Base-by-base conservation (phyloP, 2,888 invertebrate genomes). In the Leptinotarsa peninsularis region DNA sequence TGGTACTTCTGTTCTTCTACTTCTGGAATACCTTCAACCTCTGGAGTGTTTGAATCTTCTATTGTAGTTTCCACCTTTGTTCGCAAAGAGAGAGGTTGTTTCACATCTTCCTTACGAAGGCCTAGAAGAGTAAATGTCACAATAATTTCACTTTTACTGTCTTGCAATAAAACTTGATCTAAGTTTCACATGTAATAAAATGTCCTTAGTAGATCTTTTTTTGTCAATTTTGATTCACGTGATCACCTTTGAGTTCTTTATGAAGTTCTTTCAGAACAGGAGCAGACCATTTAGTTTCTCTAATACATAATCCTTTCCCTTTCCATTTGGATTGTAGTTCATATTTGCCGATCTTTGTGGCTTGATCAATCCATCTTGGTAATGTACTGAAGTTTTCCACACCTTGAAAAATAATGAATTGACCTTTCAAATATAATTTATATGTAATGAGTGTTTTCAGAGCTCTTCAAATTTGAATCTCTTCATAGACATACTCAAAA, bases 201-300 rank as follows among this genome's bases (percentile, higher is more conserved):
- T 43, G 43, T 43, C 43, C 13, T 13, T 0, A 43, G 10, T 10
- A 10, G 10, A 43, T 43, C 0, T 43, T 43, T 43, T 33, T 43
- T 43, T 43, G 13, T 4, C 52, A 52, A n/a, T n/a, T n/a, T 52
- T 52, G 17, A n/a, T 52, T 52, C n/a, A 52, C 2, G 2, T 71
- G 15, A 27, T 17, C 78, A 91, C 91, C 90, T 85, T 90, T 91
- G 7, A 93, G 85, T 80, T 93, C 92, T 60, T 90, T 88, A 76
- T 93, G 91, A 3, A 93, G 87, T 63, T 89, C 88, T 84, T 90
- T 90, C 67, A 93, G 81, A 80, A 92, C 92, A 79, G 91, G 90
- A 43, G 92, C 91, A 52, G 91, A 92, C 93, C 93, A 93, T 86
- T 91, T 92, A 1, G 92, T 92, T 86, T 91, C 91, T 18, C 92